Evolutionary conservation across 2,888 invertebrate species (phyloP).

Genomic region (Mamestra brassicae): DNA sequence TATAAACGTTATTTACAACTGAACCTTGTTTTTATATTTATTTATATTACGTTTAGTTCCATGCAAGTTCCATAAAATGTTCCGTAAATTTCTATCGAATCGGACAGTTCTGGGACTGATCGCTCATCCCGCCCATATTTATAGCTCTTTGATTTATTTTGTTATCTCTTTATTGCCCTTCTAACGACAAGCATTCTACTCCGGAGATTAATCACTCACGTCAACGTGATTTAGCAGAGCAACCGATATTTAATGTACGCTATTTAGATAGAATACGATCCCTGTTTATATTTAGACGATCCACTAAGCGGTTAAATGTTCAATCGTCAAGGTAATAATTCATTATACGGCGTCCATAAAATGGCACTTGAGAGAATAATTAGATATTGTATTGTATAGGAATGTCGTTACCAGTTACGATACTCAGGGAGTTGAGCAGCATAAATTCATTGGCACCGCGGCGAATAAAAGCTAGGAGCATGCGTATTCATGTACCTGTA

Average conservation of each 20-base stretch:
- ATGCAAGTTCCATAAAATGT: constrained; percentile 84
- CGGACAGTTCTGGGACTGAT: constrained; percentile 87
- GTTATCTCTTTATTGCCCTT: constrained; percentile 90
- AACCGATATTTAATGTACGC: constrained; percentile 89
- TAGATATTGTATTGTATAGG: constrained; percentile 69
- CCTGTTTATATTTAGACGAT: constrained; percentile 86
- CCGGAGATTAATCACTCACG: constrained; percentile 89
- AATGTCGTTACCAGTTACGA: constrained; percentile 64
- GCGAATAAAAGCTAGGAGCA: constrained; percentile 66
- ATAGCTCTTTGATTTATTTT: constrained; percentile 90
- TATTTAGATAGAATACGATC: constrained; percentile 87
- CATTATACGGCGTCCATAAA: constrained; percentile 71
- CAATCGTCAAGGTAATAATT: constrained; percentile 80
- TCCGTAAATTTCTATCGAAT: constrained; percentile 86
- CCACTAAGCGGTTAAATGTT: constrained; percentile 81
- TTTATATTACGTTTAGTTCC: constrained; percentile 83
- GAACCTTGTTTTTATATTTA: constrained; percentile 83
- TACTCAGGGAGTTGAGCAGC: constrained; percentile 61
- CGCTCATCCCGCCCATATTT: constrained; percentile 88
- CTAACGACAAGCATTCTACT: constrained; percentile 90
- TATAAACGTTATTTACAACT: constrained; percentile 87
- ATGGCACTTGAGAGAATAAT: constrained; percentile 69
- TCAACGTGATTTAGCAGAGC: constrained; percentile 90
- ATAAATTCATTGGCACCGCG: constrained; percentile 51
- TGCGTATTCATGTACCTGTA: constrained; percentile 67